These are phyloP conservation scores for Drosophila persimilis DNA, from an alignment of 1,140 invertebrate species.

Conservation along the genomic window DNA sequence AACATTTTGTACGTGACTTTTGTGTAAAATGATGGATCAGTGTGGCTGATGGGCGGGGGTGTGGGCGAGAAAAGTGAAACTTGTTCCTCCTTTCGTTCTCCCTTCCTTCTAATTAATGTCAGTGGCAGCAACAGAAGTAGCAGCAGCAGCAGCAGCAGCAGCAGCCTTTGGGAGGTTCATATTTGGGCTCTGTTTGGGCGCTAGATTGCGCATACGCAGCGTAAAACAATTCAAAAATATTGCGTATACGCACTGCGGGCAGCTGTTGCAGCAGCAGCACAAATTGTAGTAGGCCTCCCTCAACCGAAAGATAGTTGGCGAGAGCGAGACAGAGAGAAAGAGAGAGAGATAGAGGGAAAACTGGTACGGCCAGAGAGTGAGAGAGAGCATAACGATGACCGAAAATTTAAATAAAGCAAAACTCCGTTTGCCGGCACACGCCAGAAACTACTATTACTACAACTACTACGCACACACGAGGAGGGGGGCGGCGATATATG, in stretches of 20 bases:
- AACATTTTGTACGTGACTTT: slow-evolving; percentile 68
- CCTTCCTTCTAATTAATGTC: slow-evolving; percentile 60
- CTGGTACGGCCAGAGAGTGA: not conserved
- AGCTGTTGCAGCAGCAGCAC: slow-evolving; percentile 44
- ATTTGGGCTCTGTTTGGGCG: slow-evolving; percentile 4
- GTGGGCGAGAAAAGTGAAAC: slow-evolving; percentile 60
- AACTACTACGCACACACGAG: slow-evolving; percentile 53
- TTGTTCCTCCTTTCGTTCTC: slow-evolving; percentile 33
- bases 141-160: slow-evolving; percentile 1
- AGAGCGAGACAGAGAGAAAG: not conserved
- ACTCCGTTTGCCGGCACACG: slow-evolving; percentile 57
- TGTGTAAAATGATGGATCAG: slow-evolving; percentile 77
- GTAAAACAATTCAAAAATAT: slow-evolving; percentile 41
- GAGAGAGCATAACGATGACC: slow-evolving; percentile 16
- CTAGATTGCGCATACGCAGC: slow-evolving; percentile 64
- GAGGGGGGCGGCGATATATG: not conserved
- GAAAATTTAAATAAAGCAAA: slow-evolving; percentile 80
- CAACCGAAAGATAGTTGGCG: slow-evolving; percentile 1
- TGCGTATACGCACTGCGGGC: slow-evolving; percentile 69
- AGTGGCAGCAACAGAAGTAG: slow-evolving; percentile 14
- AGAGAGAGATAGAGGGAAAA: slow-evolving; percentile 1
- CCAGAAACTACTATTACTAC: slow-evolving; percentile 50
- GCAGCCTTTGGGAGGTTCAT: slow-evolving; percentile 3
- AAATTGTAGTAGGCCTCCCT: slow-evolving; percentile 34
- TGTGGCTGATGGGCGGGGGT: slow-evolving; percentile 3